These are phyloP conservation scores for Anoplius nigerrimus DNA, from an alignment of 2,888 invertebrate genomes.

Conservation along the genomic window DNA sequence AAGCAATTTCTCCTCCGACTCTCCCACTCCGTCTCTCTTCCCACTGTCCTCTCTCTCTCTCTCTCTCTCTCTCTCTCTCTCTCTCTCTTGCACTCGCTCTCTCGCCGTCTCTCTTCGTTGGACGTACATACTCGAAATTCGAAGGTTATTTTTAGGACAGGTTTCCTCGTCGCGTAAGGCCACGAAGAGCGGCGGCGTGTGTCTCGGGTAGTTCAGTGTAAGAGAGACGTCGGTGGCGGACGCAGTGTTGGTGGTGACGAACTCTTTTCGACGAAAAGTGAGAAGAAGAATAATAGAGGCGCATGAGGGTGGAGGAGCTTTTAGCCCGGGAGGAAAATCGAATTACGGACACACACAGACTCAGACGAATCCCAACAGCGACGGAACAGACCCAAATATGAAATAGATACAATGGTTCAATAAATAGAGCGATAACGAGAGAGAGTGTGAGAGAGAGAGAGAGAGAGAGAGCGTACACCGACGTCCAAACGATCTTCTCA, in stretches of 20 bases:
- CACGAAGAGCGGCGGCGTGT: conserved; percentile 53
- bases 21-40: conserved; percentile 14
- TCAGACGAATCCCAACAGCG: background rate
- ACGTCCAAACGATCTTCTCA: conserved; percentile 58
- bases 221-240: conserved; percentile 70
- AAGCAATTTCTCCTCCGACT: conserved; percentile 26
- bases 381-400: conserved; percentile 17
- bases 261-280: conserved; percentile 43
- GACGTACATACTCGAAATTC: conserved; percentile 64
- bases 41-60: conserved; percentile 20
- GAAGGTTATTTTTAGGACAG: conserved; percentile 66
- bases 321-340: conserved; percentile 13
- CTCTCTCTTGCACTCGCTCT: conserved; percentile 34
- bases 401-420: conserved; percentile 24
- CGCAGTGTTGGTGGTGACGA: conserved; percentile 61
- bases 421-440: conserved; percentile 21
- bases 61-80: conserved; percentile 29
- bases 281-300: conserved; percentile 35
- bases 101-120: conserved; percentile 31
- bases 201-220: conserved; percentile 64
- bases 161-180: conserved; percentile 58
- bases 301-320: background rate
- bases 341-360: background rate
- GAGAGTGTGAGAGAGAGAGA: conserved; percentile 16
- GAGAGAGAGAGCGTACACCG: conserved; percentile 50